A percentile compares a stretch with the other conserved stretches of the same genome.
Conservation (phyloP, 2,888 invertebrate species). For the Prosopocoilus inquinatus region DNA sequence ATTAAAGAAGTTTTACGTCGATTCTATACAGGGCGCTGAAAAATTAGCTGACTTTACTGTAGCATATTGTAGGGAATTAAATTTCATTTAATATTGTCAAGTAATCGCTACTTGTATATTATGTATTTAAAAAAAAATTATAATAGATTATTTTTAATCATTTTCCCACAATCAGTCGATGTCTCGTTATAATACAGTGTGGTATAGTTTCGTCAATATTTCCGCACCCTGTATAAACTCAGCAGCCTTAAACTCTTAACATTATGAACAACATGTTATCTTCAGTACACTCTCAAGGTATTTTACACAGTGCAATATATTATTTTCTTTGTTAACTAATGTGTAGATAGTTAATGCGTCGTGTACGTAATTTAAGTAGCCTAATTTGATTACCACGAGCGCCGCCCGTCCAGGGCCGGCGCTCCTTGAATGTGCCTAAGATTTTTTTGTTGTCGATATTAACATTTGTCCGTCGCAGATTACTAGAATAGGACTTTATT, state of each 20-base stretch:
- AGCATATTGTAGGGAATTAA: too few relatives aligned
- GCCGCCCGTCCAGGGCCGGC: constrained; percentile 19
- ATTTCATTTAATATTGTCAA: too few relatives aligned
- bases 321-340: constrained; percentile 22
- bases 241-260: background rate
- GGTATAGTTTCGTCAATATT: too few relatives aligned
- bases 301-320: constrained; percentile 20
- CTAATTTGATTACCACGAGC: constrained; percentile 21
- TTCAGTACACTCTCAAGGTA: constrained; percentile 2
- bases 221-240: too few relatives aligned
- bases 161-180: background rate
- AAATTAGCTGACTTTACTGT: too few relatives aligned
- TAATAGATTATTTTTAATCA: background rate
- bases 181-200: too few relatives aligned
- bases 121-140: background rate
- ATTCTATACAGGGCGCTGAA: too few relatives aligned
- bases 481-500: too few relatives aligned
- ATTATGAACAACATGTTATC: background rate
- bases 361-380: constrained; percentile 17
- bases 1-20: too few relatives aligned
- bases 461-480: constrained; percentile 11
- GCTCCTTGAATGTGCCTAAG: constrained; percentile 23
- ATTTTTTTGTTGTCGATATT: constrained; percentile 19
- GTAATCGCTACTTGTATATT: too few relatives aligned
- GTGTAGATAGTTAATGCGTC: constrained; percentile 21